Percentiles rank a stretch among this genome's conserved stretches.
Conservation (phyloP, 2,888 invertebrate species). For the Gnatocerus cornutus region DNA sequence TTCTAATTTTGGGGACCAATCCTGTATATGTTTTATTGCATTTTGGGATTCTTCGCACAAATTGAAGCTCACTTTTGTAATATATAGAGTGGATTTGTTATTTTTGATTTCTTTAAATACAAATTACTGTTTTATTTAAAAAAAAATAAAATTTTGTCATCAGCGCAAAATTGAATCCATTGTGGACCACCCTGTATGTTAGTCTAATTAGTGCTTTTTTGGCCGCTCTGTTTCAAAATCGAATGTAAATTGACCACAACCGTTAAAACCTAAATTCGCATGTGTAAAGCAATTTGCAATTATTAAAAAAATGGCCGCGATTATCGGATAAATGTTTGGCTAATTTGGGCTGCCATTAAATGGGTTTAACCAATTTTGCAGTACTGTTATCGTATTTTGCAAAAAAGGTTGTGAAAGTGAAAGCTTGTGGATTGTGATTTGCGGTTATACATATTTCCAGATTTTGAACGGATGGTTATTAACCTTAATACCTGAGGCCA, state of each 20-base stretch:
- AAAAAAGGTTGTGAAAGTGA: slow-evolving; percentile 32
- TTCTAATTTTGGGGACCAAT: no score
- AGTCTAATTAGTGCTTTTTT: neutral
- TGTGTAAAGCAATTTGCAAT: slow-evolving; percentile 42
- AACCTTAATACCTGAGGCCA: slow-evolving; percentile 20
- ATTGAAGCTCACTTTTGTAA: no score
- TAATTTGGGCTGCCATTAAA: slow-evolving; percentile 18
- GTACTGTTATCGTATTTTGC: slow-evolving; percentile 28
- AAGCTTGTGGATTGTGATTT: slow-evolving; percentile 16
- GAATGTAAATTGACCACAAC: slow-evolving; percentile 37
- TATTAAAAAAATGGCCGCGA: slow-evolving; percentile 37
- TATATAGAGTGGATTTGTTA: no score
- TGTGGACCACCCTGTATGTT: no score
- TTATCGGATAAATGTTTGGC: slow-evolving; percentile 23
- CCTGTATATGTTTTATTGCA: no score
- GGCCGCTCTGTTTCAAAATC: slow-evolving; percentile 14
- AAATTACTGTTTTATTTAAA: no score
- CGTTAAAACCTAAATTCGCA: slow-evolving; percentile 45
- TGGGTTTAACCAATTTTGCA: slow-evolving; percentile 21
- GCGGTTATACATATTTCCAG: slow-evolving; percentile 10
- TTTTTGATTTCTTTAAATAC: no score
- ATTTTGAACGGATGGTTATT: slow-evolving; percentile 17
- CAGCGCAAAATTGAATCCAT: no score
- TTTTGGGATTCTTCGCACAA: no score
- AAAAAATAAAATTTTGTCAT: no score